Base-by-base conservation (phyloP, 1,140 invertebrate species). In the Mycetomoellerius zeteki region DNA sequence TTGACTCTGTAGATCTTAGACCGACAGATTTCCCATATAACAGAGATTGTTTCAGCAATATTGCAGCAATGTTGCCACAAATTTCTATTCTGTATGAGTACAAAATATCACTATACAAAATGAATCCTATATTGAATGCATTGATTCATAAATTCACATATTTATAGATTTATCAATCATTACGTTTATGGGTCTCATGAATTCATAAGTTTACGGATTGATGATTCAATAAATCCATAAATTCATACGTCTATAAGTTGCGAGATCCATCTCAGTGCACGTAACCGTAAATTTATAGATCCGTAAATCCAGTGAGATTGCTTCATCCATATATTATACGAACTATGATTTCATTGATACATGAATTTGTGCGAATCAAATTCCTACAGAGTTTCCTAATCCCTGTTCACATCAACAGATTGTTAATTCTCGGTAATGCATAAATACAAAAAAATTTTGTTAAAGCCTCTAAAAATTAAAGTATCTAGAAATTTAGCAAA, bases 151-250 rank as follows among this genome's bases (percentile, higher is more conserved):
- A 58, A 72, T 60, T 58, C 6, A 58, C 58, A 12, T 54, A 60
- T 47, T 60, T 82, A 82, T 58, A 56, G 33, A 27, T 27, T 21
- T 52, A 62, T 81, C 50, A 58, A 81, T 56, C 33, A 30, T 67
- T 71, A 12, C 14, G 30, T 81, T 56, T 56, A 65, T 54, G 7
- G 19, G 33, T 62, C 37, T 14, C 54, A 50, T 33, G 37, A 60
- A 73, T 84, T 33, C 27, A 60, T 60, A 47, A 12, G 43, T 60
- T 14, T 47, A 27, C 3, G 21, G 37, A 60, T 72, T 73, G 14
- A 82, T 73, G 67, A 37, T 8, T 73, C 52, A 43, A 50, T 73
- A 82, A 82, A 82, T 73, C 33, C 24, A 33, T 58, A 60, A 82
- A 73, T 73, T 33, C n/a, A 21, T 21, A 33, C 19, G 19, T 69